phyloP scores from a whole-genome alignment of 53 echinoderm and acorn worm species.

The Holothuria scabra region DNA sequence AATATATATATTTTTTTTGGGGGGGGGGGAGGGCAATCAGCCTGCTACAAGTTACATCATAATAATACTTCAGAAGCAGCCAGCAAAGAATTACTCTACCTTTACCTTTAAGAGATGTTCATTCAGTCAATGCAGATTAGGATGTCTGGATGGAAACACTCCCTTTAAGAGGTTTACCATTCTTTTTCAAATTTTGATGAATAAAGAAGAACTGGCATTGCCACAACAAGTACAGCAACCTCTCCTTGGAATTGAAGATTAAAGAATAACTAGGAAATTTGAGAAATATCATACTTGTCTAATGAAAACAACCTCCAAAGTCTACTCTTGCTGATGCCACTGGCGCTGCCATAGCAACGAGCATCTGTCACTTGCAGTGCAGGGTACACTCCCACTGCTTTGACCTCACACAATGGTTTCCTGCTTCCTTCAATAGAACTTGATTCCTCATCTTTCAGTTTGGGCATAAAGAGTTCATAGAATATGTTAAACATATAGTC shows the following conservation, averaged over 20 bases:
- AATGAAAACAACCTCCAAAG: slow-evolving; percentile 94
- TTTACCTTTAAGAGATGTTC: too few relatives aligned
- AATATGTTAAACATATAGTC: slow-evolving; percentile 77
- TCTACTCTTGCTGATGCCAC: slow-evolving; percentile 93
- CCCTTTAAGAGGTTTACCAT: too few relatives aligned
- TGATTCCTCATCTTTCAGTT: slow-evolving; percentile 33
- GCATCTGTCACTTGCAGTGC: slow-evolving; percentile 93
- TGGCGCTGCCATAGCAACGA: slow-evolving; percentile 94
- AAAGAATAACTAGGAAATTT: not conserved
- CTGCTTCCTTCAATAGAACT: slow-evolving; percentile 56
- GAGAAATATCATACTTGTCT: slow-evolving; percentile 75
- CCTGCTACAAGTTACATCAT: too few relatives aligned
- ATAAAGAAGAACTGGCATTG: too few relatives aligned
- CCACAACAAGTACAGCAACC: not conserved
- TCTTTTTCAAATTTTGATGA: too few relatives aligned
- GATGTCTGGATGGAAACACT: too few relatives aligned
- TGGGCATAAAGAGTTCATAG: slow-evolving; percentile 79
- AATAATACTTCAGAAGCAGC: too few relatives aligned
- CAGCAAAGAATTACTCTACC: too few relatives aligned
- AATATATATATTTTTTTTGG: too few relatives aligned
- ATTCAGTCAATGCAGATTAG: too few relatives aligned
- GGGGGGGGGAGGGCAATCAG: too few relatives aligned
- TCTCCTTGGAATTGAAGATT: not conserved
- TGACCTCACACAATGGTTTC: slow-evolving; percentile 74
- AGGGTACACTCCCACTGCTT: slow-evolving; percentile 84